Conservation (phyloP, 2,113 vertebrate genomes). For the Silurus meridionalis region DNA sequence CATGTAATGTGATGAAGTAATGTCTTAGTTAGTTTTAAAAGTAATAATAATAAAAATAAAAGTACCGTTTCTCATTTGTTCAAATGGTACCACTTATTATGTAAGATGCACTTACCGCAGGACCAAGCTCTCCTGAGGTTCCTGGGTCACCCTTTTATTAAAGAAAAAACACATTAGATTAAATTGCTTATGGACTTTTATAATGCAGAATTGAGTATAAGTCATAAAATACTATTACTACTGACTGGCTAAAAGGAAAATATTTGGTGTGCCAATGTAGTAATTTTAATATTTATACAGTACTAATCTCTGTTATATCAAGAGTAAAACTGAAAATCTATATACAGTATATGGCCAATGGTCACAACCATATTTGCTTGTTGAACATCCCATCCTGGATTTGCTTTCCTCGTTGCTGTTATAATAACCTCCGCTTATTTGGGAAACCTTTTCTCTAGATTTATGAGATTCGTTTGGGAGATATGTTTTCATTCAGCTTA, state of each 20-base stretch:
- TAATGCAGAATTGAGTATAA: slow-evolving; percentile 23
- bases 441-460: not conserved
- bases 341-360: not conserved
- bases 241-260: not conserved
- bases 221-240: not conserved
- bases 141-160: slow-evolving; percentile 85
- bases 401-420: not conserved
- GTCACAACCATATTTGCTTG: not conserved
- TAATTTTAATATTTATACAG: not conserved
- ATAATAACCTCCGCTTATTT: not conserved
- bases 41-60: not conserved
- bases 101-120: slow-evolving; percentile 72
- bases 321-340: not conserved
- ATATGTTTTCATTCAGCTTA: not conserved
- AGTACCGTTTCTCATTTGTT: not conserved
- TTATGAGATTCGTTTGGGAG: not conserved
- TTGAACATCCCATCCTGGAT: not conserved
- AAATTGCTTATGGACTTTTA: not conserved
- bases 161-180: slow-evolving; percentile 27
- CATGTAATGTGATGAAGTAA: not conserved
- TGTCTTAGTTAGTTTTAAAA: not conserved
- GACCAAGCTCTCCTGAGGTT: slow-evolving; percentile 83
- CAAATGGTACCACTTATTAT: not conserved
- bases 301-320: not conserved
- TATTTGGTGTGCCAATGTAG: not conserved